Base-by-base conservation (phyloP, 2,888 invertebrate genomes). In the Lapara coniferarum region DNA sequence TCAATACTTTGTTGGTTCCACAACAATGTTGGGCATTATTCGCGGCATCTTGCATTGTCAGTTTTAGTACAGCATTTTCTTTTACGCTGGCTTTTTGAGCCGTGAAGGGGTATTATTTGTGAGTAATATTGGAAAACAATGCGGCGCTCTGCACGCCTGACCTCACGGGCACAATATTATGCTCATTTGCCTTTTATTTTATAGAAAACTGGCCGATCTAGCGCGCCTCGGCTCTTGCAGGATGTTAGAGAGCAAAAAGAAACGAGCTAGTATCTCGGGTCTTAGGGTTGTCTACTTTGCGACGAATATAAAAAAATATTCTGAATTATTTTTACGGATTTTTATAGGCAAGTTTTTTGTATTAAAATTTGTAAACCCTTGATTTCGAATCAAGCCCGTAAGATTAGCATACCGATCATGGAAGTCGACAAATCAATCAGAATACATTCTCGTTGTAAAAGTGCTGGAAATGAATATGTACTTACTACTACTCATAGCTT, bases 151-250 rank as follows among this genome's bases (percentile, higher is more conserved):
- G 84, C 87, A 88, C 86, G 87, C 77, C 78, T 88, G 91, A 91
- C 90, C 91, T 85, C 84, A 71, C 57, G 66, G 53, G 67, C 70
- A 70, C 78, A 74, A 82, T 84, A 86, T 88, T 87, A 86, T 82
- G 81, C 82, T 85, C 87, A 87, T 88, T 90, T 87, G 77, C 81
- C 76, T 88, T 86, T 88, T 89, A 89, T 90, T 89, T 89, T 88
- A 86, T 88, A 88, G 85, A 87, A 87, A 86, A 86, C 77, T 59
- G 77, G 77, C 66, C 73, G 73, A 80, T 82, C 79, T 79, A 78
- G 79, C 80, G 76, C 76, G 63, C 74, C 72, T 74, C 67, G 72
- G 68, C 74, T 72, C 68, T 63, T 80, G 77, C 84, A 85, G 86
- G 85, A 86, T 86, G 86, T 80, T 75, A 46, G 68, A 77, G 72